Evolutionary conservation across 2,113 vertebrate genomes (phyloP), one percentile per base, ranked within the genome.

Genomic region (Aleadryas rufinucha): DNA sequence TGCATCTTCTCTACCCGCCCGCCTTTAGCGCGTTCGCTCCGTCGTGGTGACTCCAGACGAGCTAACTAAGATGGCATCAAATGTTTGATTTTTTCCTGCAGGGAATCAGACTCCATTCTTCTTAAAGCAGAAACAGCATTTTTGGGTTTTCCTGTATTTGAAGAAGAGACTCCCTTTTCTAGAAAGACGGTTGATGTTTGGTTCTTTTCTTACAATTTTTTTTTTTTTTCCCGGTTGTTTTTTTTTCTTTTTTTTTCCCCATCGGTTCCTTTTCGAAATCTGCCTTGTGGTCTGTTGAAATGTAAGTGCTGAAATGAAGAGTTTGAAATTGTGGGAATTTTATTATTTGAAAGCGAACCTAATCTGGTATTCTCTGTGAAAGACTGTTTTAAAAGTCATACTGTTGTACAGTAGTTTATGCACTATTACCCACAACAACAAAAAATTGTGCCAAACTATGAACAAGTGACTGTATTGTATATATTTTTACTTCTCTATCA

Each of bases 391-490:
- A 87, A 97, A 98, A 97, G 98, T 98, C 97, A 98, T 99, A 98
- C 98, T 98, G 98, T 98, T 99, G 99, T 99, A 99, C 98, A 99
- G 99, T 99, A 99, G 98, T 98, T 98, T 98, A 99, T 99, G 99
- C 99, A 99, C 98, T 99, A 99, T 99, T 98, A 98, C 98, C 97
- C 97, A 97, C 96, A 95, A 95, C 98, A 98, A 98, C 97, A 97
- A 98, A 98, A 95, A 97, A 97, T 98, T 98, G 99, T 99, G 99
- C 99, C 99, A 99, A 99, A 99, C 98, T 98, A 98, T 98, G 98
- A 99, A 99, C 98, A 99, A 98, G 98, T 98, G 98, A 98, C 98
- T 98, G 98, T 98, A 98, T 98, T 99, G 99, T 99, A 99, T 98
- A 99, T 98, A 98, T 97, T 98, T 98, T 98, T 98, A 98, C 98